Percentiles rank a stretch among this genome's conserved stretches.
These are phyloP conservation scores for Anser cygnoides DNA, from an alignment of 2,113 vertebrate species.

Conservation along the genomic window DNA sequence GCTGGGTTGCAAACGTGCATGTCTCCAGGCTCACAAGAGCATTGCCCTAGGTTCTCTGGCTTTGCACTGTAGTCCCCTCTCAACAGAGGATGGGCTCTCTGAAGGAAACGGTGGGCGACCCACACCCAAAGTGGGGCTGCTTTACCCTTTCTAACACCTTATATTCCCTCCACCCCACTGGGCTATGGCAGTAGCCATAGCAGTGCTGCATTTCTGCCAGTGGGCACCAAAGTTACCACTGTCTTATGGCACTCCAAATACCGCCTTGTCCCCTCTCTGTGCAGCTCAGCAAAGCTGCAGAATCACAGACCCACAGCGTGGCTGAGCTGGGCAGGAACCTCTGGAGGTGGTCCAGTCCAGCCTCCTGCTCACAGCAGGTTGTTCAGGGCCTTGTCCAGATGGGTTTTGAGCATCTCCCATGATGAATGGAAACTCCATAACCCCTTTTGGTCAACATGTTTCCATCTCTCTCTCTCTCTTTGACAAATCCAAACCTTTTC, in stretches of 20 bases:
- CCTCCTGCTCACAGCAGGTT: not conserved
- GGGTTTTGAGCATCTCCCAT: not conserved
- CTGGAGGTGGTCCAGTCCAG: not conserved
- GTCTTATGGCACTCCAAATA: not conserved
- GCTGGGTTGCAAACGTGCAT: not conserved
- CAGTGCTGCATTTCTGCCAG: not conserved
- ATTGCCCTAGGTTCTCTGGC: not conserved
- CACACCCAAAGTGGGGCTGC: not conserved
- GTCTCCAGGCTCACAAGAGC: not conserved
- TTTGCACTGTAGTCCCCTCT: not conserved
- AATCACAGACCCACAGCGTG: not conserved
- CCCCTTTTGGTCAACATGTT: not conserved
- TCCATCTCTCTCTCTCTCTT: not conserved
- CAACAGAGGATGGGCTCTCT: not conserved
- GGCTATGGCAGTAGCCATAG: not conserved
- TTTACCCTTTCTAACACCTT: not conserved
- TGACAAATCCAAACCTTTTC: not conserved
- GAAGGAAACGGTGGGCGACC: not conserved
- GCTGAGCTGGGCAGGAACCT: not conserved
- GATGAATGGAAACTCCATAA: not conserved
- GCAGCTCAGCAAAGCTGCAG: not conserved
- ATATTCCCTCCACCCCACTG: not conserved
- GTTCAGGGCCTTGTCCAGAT: not conserved
- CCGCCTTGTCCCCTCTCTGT: not conserved
- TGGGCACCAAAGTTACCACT: not conserved